Evolutionary conservation across 2,888 invertebrate species (phyloP), one percentile per base, ranked within the genome.

Genomic region (Pseudococcus viburni): DNA sequence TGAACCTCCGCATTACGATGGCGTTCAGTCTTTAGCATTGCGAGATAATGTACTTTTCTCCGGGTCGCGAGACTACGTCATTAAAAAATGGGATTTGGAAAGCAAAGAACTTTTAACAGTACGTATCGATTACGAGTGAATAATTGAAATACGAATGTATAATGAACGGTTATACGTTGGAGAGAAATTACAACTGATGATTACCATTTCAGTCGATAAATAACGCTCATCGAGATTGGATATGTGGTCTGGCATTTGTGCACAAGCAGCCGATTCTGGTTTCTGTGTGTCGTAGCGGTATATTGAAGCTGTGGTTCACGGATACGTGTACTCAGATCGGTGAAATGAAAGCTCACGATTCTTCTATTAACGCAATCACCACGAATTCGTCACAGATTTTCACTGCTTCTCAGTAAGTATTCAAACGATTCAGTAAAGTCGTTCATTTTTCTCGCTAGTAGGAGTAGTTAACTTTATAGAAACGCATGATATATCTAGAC

Each of bases 1-100:
- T 89, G 94, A 95, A 90, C 97, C 97, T 17, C 97, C 97, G 8
- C 97, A 97, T 92, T 97, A 97, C 92, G 97, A 97, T 92, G 97
- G 97, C 42, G 96, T 97, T 88, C 96, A 97, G 91, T 95, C 96
- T 77, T 93, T 97, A 84, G 94, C 95, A 51, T 92, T 95, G 86
- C 92, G 92, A 89, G 95, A 94, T 51, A 93, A 94, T 90, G 93
- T 93, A 19, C 93, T 97, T 26, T 97, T 96, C 93, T 96, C 96
- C 91, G 97, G 96, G 64, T 96, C 96, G 8, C 92, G 97, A 83
- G 97, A 97, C 92, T 95, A 95, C 92, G 95, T 96, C 91, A 95
- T 97, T 91, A 97, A 97, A 92, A 95, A 96, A 90, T 97, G 96
- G 96, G 94, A 95, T 91, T 92, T 96, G 64, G 91, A 92, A 3